A percentile compares a stretch with the other conserved stretches of the same genome.
Evolutionary conservation across 1,140 invertebrate genomes (phyloP).

Genomic region (Trichogramma pretiosum): DNA sequence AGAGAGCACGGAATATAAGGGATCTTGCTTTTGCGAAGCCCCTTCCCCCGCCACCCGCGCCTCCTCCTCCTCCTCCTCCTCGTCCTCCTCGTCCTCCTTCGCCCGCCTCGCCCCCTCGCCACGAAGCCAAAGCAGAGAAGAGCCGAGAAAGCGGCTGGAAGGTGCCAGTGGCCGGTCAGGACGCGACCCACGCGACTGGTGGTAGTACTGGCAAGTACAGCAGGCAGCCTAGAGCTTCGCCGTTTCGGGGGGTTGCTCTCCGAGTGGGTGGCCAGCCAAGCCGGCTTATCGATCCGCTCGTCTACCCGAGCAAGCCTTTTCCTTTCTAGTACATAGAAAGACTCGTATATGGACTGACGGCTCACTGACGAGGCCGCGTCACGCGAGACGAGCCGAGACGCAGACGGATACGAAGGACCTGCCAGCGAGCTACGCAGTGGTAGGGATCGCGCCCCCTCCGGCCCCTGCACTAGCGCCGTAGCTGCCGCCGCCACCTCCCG

Average conservation of each 20-base stretch:
- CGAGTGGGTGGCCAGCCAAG: too few relatives aligned
- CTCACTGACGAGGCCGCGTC: conserved; percentile 41
- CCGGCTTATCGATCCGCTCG: conserved; percentile 41
- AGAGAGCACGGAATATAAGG: too few relatives aligned
- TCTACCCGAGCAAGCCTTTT: not conserved
- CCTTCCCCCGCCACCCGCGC: too few relatives aligned
- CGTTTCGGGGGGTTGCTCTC: conserved; percentile 20
- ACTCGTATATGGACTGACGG: too few relatives aligned
- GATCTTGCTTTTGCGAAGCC: too few relatives aligned
- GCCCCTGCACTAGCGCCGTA: too few relatives aligned
- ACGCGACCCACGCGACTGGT: too few relatives aligned
- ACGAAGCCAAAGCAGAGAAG: conserved; percentile 24
- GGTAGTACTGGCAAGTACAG: too few relatives aligned
- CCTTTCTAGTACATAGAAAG: not conserved
- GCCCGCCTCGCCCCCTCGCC: conserved; percentile 18
- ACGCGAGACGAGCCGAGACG: conserved; percentile 46
- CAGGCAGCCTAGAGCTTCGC: conserved; percentile 18
- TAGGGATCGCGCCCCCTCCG: too few relatives aligned
- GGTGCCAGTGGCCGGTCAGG: conserved; percentile 16
- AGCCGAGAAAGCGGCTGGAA: conserved; percentile 15
- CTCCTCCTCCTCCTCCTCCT: too few relatives aligned
- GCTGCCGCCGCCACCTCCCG: too few relatives aligned
- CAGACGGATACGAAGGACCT: conserved; percentile 33
- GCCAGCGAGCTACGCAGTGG: conserved; percentile 18
- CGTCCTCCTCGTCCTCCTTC: too few relatives aligned